phyloP scores from a whole-genome alignment of 2,113 vertebrate genomes.

The Psilopogon haemacephalus region DNA sequence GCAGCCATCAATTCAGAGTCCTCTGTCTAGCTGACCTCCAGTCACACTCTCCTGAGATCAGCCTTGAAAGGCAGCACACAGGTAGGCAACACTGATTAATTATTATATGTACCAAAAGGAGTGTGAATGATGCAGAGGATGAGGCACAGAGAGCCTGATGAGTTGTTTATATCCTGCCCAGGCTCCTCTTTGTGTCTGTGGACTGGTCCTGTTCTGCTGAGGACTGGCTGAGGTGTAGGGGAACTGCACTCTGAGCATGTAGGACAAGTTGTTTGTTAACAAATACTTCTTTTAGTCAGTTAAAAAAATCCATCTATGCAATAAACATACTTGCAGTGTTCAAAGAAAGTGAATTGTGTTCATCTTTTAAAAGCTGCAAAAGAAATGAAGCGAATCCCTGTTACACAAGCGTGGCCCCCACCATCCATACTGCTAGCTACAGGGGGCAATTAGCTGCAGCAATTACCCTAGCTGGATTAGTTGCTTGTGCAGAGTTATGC shows the following conservation, averaged over 20 bases:
- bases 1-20: neutral
- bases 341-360: neutral
- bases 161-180: neutral
- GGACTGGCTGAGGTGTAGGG: neutral
- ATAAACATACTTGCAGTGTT: neutral
- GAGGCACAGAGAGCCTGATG: accelerated
- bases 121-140: accelerated
- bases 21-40: neutral
- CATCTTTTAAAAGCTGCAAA: neutral
- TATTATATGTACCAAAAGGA: accelerated
- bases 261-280: neutral
- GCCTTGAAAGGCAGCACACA: neutral
- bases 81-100: neutral
- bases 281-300: neutral
- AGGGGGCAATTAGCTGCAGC: neutral
- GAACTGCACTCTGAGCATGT: too few species aligned
- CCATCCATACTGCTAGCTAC: neutral
- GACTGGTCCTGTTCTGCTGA: too few species aligned
- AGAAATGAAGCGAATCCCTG: neutral
- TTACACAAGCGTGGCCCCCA: neutral
- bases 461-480: accelerated
- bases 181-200: neutral
- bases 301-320: neutral
- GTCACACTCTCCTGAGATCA: neutral
- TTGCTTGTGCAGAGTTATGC: neutral